Base-by-base conservation (phyloP, 2,113 vertebrate species). In the Varanus komodoensis region DNA sequence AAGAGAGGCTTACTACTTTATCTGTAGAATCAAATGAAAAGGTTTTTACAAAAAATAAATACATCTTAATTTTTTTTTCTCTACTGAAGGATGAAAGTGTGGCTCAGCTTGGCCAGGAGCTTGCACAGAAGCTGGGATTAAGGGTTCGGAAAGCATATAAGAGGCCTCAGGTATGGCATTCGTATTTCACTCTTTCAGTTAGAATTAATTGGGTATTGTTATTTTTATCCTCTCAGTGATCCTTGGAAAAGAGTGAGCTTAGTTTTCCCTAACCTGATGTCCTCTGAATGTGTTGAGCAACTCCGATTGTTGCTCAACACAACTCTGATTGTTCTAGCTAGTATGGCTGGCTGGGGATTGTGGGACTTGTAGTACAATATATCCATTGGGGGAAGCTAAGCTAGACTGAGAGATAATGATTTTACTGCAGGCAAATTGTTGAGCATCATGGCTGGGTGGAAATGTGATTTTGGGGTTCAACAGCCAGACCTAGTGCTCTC, bases 71-170 rank as follows among this genome's bases (percentile, higher is more conserved):
- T 81, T 14, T 50, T 79, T 50, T 79, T 87, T 80, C 21, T 69
- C 50, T 88, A 15, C 57, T 92, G 67, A 94, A 99, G 99, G 99
- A 99, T 96, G 97, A 98, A 92, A 98, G 97, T 0, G 98, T 99
- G 89, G 98, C 97, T 0, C 98, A 98, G 0, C 97, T 99, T 9
- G 98, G 98, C 9, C 98, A 98, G 96, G 98, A 99, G 87, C 97
- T 99, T 91, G 98, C 98, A 6, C 91, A 97, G 94, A 98, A 97
- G 89, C 94, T 99, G 74, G 98, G 98, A 79, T 95, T 99, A 78
- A 98, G 97, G 52, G 97, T 98, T 82, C 97, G 98, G 78, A 99
- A 98, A 94, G 98, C 98, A 0, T 99, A 99, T 73, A 96, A 98
- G 91, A 98, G 98, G 93, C 89, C 97, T 86, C 98, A 98, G 97